Evolutionary conservation across 2,888 invertebrate species (phyloP).

Genomic region (Branchinecta sandiegonensis): DNA sequence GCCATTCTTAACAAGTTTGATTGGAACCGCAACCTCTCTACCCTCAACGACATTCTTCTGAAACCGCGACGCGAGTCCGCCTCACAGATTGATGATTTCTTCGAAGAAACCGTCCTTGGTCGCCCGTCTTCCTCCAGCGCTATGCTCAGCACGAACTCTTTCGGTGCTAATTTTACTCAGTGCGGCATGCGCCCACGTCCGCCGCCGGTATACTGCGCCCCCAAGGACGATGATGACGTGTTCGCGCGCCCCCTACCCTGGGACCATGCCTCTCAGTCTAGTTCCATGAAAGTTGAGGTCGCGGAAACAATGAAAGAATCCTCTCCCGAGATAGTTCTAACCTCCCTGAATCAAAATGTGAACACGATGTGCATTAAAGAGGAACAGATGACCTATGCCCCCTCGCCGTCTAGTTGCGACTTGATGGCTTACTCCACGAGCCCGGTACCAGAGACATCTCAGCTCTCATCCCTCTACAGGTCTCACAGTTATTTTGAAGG

Average conservation of each 20-base stretch:
- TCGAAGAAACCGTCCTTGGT: constrained; percentile 35
- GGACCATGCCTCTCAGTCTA: constrained; percentile 56
- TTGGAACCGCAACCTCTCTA: constrained; percentile 28
- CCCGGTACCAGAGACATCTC: constrained; percentile 8
- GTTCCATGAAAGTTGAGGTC: constrained; percentile 77
- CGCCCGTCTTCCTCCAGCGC: constrained; percentile 30
- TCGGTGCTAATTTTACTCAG: background rate
- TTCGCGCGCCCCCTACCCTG: constrained; percentile 52
- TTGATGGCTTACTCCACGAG: background rate
- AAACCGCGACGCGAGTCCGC: constrained; percentile 46
- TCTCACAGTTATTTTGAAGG: constrained; percentile 12
- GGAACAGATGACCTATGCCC: constrained; percentile 4
- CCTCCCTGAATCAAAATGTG: constrained; percentile 17
- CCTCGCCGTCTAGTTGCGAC: background rate
- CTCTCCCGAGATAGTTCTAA: background rate
- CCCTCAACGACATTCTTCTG: constrained; percentile 20
- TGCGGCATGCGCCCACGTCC: constrained; percentile 38
- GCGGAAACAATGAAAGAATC: constrained; percentile 50
- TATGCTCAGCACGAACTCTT: constrained; percentile 16
- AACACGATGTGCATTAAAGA: constrained; percentile 5
- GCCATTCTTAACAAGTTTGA: constrained; percentile 62
- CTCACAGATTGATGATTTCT: constrained; percentile 50
- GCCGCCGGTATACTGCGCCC: constrained; percentile 38
- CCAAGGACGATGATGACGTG: constrained; percentile 58
- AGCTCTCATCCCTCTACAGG: background rate